These are phyloP conservation scores for Nomada ferruginata DNA, from an alignment of 2,888 invertebrate species.

Conservation along the genomic window DNA sequence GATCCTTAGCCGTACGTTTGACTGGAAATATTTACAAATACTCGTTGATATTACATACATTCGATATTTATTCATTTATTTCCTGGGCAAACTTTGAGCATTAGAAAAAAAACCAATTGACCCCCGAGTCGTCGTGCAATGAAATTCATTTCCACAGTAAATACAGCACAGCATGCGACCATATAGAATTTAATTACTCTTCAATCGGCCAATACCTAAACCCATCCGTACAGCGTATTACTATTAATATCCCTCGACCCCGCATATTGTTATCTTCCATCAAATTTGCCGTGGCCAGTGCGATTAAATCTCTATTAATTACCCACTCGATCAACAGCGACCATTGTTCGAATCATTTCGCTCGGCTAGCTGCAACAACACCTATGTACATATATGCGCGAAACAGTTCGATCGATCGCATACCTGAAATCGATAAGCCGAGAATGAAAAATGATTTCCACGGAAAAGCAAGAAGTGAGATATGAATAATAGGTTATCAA, in stretches of 20 bases:
- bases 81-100: too few relatives aligned
- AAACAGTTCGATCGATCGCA: neutral
- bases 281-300: slow-evolving; percentile 10
- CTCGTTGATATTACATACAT: too few relatives aligned
- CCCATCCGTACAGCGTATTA: slow-evolving; percentile 7
- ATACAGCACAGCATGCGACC: too few relatives aligned
- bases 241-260: slow-evolving; percentile 22
- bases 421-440: neutral
- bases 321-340: slow-evolving; percentile 13
- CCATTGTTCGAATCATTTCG: slow-evolving; percentile 1
- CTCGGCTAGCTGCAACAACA: neutral
- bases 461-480: neutral
- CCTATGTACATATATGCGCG: too few relatives aligned
- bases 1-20: too few relatives aligned
- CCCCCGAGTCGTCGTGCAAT: too few relatives aligned
- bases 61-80: too few relatives aligned
- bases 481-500: neutral
- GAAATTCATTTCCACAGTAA: too few relatives aligned
- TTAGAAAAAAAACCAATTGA: too few relatives aligned
- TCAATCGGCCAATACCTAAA: slow-evolving; percentile 2
- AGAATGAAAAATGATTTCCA: neutral
- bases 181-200: slow-evolving; percentile 6
- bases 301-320: slow-evolving; percentile 29
- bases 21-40: too few relatives aligned
- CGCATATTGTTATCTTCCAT: slow-evolving; percentile 21